Evolutionary conservation across 2,797 vertebrate genomes (phyloP), one percentile per base, ranked within the genome.

Genomic region (Mus spretus): DNA sequence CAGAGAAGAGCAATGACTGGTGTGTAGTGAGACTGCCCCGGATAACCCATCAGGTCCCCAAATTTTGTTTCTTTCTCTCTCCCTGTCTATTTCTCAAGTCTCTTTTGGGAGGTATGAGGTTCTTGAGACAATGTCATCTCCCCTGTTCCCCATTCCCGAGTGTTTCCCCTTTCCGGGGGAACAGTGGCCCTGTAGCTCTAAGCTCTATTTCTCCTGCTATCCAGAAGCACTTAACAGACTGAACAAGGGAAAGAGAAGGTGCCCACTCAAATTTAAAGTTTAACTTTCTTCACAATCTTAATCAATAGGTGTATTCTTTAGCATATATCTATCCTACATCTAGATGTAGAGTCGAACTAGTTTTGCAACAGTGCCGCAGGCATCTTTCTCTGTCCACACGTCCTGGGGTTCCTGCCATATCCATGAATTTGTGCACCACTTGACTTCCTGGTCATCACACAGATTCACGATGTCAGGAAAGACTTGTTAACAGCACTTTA

Each of bases 351-450:
- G 34, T n/a, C 34, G 4, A 28, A 40, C 40, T 10, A 34, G 55
- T 59, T 81, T 63, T 67, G 67, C 10, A 70, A 28, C 59, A 34
- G 14, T 7, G 5, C 1, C 0, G 1, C 24, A 0, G 1, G 59
- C 11, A 50, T 17, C 53, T 19, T 50, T 13, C 7, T 4, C 14
- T 8, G 8, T 37, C 24, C 34, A 0, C 8, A 4, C 6, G 34
- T 24, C 72, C 37, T 3, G 0, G 72, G 72, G 26, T 4, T 53
- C 28, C 57, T 10, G 59, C 85, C 31, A 22, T 3, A 34, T 55
- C n/a, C 70, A 9, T 47, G 15, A 13, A 4, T n/a, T 37, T 26
- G 44, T 47, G 55, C 19, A n/a, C 44, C 19, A 1, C 65, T 15
- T 57, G 59, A 11, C 20, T 50, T 94, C 40, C 65, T 50, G 12